These are phyloP conservation scores for Cinclus mexicanus DNA, from an alignment of 2,113 vertebrate species.

Conservation along the genomic window DNA sequence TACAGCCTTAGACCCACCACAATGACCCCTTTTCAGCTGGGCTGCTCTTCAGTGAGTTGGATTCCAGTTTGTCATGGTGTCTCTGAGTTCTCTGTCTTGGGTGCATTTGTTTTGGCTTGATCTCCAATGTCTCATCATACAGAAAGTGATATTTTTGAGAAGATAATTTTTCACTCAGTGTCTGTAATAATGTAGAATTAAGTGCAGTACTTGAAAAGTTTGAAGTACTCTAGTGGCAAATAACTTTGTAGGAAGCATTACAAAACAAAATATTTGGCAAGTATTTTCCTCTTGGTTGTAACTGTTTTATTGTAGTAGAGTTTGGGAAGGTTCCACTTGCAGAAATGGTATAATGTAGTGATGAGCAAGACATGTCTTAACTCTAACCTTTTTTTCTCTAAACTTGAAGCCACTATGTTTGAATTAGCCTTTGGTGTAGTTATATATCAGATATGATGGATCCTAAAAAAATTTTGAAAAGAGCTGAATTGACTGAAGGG, in stretches of 20 bases:
- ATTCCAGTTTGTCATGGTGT: accelerated
- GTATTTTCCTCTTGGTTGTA: not conserved
- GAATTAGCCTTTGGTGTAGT: not conserved
- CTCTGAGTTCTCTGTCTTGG: not conserved
- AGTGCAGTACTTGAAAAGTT: not conserved
- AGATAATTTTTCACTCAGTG: not conserved
- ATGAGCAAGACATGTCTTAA: not conserved
- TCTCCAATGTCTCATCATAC: accelerated
- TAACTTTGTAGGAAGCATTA: not conserved
- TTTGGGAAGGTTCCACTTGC: not conserved
- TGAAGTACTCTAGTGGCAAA: not conserved
- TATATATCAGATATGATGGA: not conserved
- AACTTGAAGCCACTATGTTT: not conserved
- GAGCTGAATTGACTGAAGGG: not conserved
- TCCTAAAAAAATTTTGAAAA: not conserved
- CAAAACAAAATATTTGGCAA: not conserved
- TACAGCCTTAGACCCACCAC: not conserved
- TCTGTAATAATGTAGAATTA: not conserved
- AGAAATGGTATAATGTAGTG: not conserved
- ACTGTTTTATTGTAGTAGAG: not conserved
- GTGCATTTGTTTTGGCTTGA: not conserved
- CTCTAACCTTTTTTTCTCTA: not conserved
- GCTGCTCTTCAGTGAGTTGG: not conserved
- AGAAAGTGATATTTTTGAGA: not conserved
- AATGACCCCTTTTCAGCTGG: not conserved